Evolutionary conservation across 2,888 invertebrate species (phyloP).

Genomic region (Noctua fimbriata): DNA sequence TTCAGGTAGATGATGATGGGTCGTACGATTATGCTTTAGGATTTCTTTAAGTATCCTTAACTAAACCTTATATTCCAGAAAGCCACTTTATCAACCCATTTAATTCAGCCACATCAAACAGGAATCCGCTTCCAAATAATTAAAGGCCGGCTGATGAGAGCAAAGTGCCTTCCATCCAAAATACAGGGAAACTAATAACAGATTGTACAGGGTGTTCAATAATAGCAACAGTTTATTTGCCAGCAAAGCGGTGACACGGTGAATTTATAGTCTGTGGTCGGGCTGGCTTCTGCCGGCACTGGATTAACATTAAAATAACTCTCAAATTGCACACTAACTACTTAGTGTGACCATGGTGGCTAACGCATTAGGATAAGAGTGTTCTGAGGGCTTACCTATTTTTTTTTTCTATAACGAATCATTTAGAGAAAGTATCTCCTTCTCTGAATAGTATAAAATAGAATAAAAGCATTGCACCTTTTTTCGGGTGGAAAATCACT

Average conservation of each 20-base stretch:
- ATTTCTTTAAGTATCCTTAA: background rate
- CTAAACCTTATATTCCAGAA: background rate
- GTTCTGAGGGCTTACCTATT: background rate
- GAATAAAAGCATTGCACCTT: too few relatives aligned
- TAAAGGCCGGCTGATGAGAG: background rate
- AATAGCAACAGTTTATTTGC: slow-evolving; percentile 62
- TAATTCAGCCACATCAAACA: background rate
- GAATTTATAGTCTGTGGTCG: slow-evolving; percentile 68
- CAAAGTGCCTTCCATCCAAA: slow-evolving; percentile 14
- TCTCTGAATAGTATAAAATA: background rate
- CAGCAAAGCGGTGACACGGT: slow-evolving; percentile 57
- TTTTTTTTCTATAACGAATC: background rate
- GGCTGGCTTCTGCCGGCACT: slow-evolving; percentile 60
- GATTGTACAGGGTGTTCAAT: slow-evolving; percentile 51
- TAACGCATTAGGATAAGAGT: slow-evolving; percentile 41
- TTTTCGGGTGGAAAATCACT: too few relatives aligned
- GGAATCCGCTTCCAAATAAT: slow-evolving; percentile 13
- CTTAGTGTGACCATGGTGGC: slow-evolving; percentile 61
- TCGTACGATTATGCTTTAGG: background rate
- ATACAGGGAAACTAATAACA: slow-evolving; percentile 28
- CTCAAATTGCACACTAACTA: slow-evolving; percentile 74
- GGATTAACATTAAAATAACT: slow-evolving; percentile 79
- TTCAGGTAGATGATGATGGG: background rate
- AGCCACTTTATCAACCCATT: background rate
- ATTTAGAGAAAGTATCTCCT: background rate